Base-by-base conservation (phyloP, 2,113 vertebrate species). In the Rhineura floridana region DNA sequence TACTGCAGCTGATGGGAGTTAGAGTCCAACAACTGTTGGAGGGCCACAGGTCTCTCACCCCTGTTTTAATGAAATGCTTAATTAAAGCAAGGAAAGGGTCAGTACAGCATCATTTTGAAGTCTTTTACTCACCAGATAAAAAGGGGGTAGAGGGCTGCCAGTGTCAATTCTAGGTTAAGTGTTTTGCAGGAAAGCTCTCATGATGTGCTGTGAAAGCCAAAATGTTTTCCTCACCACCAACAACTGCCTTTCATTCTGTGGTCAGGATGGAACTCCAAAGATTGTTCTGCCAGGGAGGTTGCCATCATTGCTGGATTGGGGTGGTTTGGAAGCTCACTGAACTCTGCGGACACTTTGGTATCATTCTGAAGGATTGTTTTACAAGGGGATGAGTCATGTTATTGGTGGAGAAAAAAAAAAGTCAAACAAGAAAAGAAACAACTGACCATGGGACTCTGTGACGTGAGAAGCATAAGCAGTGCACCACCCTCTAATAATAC, bases 401-500 rank as follows among this genome's bases (percentile, higher is more conserved):
- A 91, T 88, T 95, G 92, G 93, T 93, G 93, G 93, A 94, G 92
- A 50, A 92, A 90, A 73, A 46, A 59, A 30, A 23, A 5, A 42
- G 42, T 10, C 1, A 2, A 7, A 30, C 30, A 62, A 52, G 36
- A 46, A 33, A 76, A 55, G 44, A 30, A 93, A 92, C 86, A 59
- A 39, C 85, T 95, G 91, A 95, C 91, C 95, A 88, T 91, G 69
- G 91, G 93, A 92, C 83, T 91, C 50, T 86, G 91, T 91, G 85
- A 90, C 89, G 82, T 92, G 86, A 87, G 93, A 95, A 92, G 90
- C 93, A 92, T 90, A 93, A 90, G 84, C 2, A 0, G 87, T 92
- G 89, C 92, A 93, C 93, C 94, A 94, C 93, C 95, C 94, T 94
- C 91, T 95, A 95, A 95, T 93, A 94, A 93, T 72, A 93, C 87